Conservation (phyloP, 1,140 invertebrate genomes). For the Mamestra configurata region DNA sequence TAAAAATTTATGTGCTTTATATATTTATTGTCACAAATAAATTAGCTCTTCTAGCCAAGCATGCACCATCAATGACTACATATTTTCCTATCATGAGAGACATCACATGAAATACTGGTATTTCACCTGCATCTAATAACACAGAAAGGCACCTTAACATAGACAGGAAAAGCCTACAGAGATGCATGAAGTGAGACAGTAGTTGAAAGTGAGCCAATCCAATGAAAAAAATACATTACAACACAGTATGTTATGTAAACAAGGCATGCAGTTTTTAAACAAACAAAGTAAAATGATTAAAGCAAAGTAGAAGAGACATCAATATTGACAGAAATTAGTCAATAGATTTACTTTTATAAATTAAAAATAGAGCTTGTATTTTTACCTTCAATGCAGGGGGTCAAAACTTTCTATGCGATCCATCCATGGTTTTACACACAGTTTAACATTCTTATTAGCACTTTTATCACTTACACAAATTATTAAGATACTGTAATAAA, state of each 20-base stretch:
- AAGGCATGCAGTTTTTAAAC: not conserved
- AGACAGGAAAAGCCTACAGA: too few relatives aligned
- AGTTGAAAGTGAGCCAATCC: not conserved
- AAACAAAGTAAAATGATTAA: not conserved
- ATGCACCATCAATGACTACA: too few relatives aligned
- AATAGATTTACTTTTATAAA: not conserved
- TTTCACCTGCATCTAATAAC: too few relatives aligned
- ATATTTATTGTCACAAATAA: too few relatives aligned
- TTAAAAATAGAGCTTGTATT: constrained; percentile 33
- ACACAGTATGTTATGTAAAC: not conserved
- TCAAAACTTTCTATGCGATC: constrained; percentile 62
- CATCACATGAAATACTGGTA: too few relatives aligned
- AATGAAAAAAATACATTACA: not conserved
- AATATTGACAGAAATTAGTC: not conserved
- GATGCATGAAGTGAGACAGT: too few relatives aligned
- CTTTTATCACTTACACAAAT: constrained; percentile 22
- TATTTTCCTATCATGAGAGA: too few relatives aligned
- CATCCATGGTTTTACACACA: constrained; percentile 58
- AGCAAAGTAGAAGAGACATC: not conserved
- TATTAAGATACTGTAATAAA: constrained; percentile 2
- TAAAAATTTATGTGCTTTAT: too few relatives aligned
- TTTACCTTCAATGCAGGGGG: constrained; percentile 72
- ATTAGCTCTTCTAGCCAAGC: too few relatives aligned
- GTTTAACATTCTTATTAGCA: constrained; percentile 24
- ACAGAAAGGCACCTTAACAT: too few relatives aligned